A percentile compares a stretch with the other conserved stretches of the same genome.
phyloP scores from a whole-genome alignment of 1,140 invertebrate species.

The Anastrepha obliqua region DNA sequence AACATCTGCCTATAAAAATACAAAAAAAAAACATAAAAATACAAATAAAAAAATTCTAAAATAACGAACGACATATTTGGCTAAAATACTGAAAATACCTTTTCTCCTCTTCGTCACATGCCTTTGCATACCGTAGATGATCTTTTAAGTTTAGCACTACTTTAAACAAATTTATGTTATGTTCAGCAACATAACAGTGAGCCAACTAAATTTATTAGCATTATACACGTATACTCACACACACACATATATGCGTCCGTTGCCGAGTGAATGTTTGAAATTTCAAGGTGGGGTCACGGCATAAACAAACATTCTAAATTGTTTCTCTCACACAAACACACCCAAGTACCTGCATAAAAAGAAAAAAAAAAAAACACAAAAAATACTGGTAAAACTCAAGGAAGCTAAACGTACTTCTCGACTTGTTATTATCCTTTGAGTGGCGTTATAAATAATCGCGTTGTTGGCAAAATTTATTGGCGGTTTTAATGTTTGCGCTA shows the following conservation, averaged over 20 bases:
- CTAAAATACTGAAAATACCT: neutral
- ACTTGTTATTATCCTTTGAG: neutral
- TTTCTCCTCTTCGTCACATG: neutral
- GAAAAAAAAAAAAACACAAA: neutral
- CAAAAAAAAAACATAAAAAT: too few relatives aligned
- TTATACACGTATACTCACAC: neutral
- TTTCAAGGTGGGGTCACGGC: neutral
- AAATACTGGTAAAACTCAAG: neutral
- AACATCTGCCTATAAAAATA: too few relatives aligned
- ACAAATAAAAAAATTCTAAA: too few relatives aligned
- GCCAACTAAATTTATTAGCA: neutral
- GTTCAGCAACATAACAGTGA: neutral
- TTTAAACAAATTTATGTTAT: neutral
- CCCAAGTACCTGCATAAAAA: neutral
- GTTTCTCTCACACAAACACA: neutral
- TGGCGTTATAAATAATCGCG: neutral
- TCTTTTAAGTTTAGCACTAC: neutral
- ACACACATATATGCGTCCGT: too few relatives aligned
- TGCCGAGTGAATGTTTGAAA: neutral
- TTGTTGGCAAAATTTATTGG: neutral
- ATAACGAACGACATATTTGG: too few relatives aligned
- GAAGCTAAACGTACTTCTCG: neutral
- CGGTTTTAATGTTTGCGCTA: neutral
- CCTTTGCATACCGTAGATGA: neutral
- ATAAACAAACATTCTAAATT: neutral